These are phyloP conservation scores for Bimastos eiseni DNA, from an alignment of 2,888 invertebrate genomes.

Conservation along the genomic window DNA sequence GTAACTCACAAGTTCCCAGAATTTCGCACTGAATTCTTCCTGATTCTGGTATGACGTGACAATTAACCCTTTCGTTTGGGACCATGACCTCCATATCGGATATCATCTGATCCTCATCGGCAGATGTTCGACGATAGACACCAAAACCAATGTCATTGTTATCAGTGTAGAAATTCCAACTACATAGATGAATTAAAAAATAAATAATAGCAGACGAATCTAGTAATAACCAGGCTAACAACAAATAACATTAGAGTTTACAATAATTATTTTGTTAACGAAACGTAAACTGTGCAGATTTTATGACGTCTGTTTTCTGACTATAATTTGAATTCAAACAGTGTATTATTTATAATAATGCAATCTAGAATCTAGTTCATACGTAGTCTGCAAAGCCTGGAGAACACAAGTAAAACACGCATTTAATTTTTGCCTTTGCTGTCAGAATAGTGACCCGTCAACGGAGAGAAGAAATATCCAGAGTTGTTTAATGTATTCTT, in stretches of 20 bases:
- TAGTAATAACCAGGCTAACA: no score
- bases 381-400: neutral
- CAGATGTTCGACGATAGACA: constrained; percentile 66
- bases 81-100: constrained; percentile 62
- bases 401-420: neutral
- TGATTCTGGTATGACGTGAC: constrained; percentile 78
- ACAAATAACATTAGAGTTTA: no score
- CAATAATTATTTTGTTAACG: neutral
- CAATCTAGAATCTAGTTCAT: no score
- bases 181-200: constrained; percentile 56
- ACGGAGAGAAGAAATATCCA: neutral
- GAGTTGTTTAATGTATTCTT: neutral
- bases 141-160: constrained; percentile 86
- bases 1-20: constrained; percentile 42
- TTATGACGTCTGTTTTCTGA: neutral
- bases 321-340: no score
- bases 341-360: no score
- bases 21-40: constrained; percentile 63
- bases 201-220: neutral
- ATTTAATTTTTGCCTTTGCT: neutral
- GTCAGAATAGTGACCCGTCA: neutral
- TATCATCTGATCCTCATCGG: constrained; percentile 33
- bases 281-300: neutral
- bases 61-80: constrained; percentile 74
- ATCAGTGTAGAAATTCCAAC: constrained; percentile 87